Percentiles rank a stretch among this genome's conserved stretches.
Evolutionary conservation across 1,140 invertebrate species (phyloP).

Genomic region (Zaprionus camerounensis): DNA sequence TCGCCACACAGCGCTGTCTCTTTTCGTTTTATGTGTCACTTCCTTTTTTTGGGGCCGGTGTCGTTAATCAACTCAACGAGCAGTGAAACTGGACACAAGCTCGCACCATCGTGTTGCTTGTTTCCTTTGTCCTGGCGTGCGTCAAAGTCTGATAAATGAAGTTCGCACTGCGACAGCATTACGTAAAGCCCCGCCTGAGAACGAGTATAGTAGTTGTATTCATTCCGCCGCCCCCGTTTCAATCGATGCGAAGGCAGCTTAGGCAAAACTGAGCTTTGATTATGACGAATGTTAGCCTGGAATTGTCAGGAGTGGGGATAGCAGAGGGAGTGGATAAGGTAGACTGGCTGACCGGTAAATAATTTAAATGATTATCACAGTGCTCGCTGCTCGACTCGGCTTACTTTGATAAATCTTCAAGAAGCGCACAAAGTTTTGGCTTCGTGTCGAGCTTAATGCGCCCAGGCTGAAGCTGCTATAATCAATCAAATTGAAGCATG

Average conservation of each 20-base stretch:
- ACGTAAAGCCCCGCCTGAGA: slow-evolving; percentile 3
- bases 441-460: background rate
- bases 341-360: slow-evolving; percentile 1
- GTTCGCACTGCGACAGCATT: slow-evolving; percentile 31
- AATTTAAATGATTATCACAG: slow-evolving; percentile 12
- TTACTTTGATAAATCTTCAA: background rate
- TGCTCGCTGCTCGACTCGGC: background rate
- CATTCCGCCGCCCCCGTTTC: background rate
- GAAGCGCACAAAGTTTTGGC: background rate
- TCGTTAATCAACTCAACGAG: slow-evolving; percentile 56
- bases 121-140: slow-evolving; percentile 33
- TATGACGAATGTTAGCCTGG: slow-evolving; percentile 13
- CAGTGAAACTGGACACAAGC: slow-evolving; percentile 40
- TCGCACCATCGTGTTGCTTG: background rate
- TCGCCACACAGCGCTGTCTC: slow-evolving; percentile 3
- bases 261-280: slow-evolving; percentile 12
- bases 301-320: background rate
- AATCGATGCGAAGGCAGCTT: slow-evolving; percentile 13
- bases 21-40: background rate
- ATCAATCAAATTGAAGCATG: background rate
- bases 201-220: background rate
- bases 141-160: slow-evolving; percentile 58
- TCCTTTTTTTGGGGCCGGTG: slow-evolving; percentile 10
- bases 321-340: background rate
- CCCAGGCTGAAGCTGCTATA: background rate